These are phyloP conservation scores for Meriones psammophilus DNA, from an alignment of 2,797 vertebrate genomes.

Conservation along the genomic window DNA sequence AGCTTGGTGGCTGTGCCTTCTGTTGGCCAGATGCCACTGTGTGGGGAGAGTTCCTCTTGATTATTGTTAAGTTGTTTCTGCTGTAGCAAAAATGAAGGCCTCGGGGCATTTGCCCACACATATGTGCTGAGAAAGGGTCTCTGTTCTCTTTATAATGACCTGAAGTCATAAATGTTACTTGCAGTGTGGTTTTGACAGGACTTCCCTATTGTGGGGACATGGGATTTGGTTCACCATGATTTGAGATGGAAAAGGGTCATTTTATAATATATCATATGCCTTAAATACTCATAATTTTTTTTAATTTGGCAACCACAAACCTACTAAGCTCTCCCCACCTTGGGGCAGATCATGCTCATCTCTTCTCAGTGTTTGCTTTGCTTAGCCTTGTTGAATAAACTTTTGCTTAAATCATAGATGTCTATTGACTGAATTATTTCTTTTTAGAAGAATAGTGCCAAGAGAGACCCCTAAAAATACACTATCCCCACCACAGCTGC, in stretches of 20 bases:
- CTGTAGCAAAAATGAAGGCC: background rate
- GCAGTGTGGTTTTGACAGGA: background rate
- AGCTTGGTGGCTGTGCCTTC: background rate
- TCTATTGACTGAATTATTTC: background rate
- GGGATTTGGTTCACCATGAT: background rate
- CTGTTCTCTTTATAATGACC: background rate
- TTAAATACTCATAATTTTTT: background rate
- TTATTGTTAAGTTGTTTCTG: background rate
- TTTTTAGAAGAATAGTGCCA: background rate
- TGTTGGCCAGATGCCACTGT: background rate
- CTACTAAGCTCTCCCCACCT: background rate
- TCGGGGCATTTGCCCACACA: background rate
- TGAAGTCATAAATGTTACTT: background rate
- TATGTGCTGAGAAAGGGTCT: background rate
- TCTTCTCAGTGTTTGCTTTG: background rate
- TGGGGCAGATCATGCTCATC: background rate
- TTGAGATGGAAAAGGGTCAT: background rate
- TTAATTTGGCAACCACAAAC: background rate
- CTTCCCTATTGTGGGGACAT: background rate
- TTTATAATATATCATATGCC: background rate
- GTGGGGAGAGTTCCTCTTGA: background rate
- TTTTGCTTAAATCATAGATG: background rate
- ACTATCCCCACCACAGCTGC: too few species aligned
- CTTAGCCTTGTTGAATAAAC: background rate
- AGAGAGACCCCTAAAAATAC: background rate